Evolutionary conservation across 2,888 invertebrate genomes (phyloP).

Genomic region (Ommatoiulus sabulosus): DNA sequence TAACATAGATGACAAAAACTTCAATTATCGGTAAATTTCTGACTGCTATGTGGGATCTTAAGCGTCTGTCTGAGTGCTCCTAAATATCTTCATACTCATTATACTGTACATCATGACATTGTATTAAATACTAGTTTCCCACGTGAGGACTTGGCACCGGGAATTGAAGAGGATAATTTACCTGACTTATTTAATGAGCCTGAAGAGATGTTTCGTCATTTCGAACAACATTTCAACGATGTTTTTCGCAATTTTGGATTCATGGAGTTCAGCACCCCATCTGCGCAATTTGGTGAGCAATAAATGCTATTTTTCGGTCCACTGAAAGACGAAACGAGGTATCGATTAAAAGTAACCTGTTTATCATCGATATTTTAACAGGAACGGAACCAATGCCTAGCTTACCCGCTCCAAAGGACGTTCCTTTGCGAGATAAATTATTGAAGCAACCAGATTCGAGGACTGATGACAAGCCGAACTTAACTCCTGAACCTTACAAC

Average conservation of each 20-base stretch:
- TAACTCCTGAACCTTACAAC: neutral
- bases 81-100: no score
- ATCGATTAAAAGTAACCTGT: neutral
- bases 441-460: conserved; percentile 47
- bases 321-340: no score
- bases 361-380: neutral
- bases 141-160: neutral
- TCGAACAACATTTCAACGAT: conserved; percentile 53
- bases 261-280: conserved; percentile 49
- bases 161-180: conserved; percentile 8
- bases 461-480: neutral
- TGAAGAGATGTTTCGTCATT: conserved; percentile 55
- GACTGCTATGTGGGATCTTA: no score
- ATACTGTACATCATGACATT: no score
- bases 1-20: no score
- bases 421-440: conserved; percentile 38
- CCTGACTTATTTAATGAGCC: conserved; percentile 32
- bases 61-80: no score
- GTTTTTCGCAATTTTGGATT: conserved; percentile 53
- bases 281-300: conserved; percentile 4
- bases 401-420: conserved; percentile 37
- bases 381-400: neutral
- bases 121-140: neutral
- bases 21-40: no score
- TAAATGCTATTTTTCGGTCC: neutral